A percentile compares a stretch with the other conserved stretches of the same genome.
phyloP scores from a whole-genome alignment of 1,140 invertebrate genomes.

The Megalonaias nervosa region DNA sequence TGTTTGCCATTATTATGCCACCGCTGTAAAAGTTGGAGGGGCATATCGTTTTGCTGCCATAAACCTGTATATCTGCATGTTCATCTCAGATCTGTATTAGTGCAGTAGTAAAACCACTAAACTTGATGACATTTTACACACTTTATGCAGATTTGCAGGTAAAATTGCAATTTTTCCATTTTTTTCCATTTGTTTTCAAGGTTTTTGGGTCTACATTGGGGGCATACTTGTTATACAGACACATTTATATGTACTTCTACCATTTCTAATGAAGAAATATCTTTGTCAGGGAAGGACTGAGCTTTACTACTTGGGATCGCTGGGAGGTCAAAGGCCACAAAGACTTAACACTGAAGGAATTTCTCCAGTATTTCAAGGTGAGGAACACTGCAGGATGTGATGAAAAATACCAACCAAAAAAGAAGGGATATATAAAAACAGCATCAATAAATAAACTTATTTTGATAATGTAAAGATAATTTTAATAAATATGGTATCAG shows the following conservation, averaged over 20 bases:
- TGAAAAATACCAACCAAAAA: not conserved
- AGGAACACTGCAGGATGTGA: not conserved
- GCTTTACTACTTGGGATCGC: conserved; percentile 69
- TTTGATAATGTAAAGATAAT: not conserved
- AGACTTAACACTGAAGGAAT: conserved; percentile 67
- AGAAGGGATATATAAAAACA: too few species aligned
- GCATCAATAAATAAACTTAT: not conserved
- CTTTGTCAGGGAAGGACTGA: conserved; percentile 61
- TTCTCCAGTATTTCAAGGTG: conserved; percentile 68
- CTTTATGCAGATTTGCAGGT: too few species aligned
- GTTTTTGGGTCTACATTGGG: not conserved
- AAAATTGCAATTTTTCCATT: not conserved
- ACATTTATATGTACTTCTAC: not conserved
- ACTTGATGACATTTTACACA: too few species aligned
- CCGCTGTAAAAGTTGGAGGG: too few species aligned
- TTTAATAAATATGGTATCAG: not conserved
- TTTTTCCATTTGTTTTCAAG: not conserved
- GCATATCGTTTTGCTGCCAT: too few species aligned
- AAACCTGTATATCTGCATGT: too few species aligned
- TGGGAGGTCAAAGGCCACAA: conserved; percentile 66
- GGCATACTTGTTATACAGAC: not conserved
- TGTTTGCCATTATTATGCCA: too few species aligned
- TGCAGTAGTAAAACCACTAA: too few species aligned
- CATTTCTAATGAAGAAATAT: not conserved
- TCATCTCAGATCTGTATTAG: too few species aligned